Conservation (phyloP, 2,113 vertebrate genomes). For the Ondatra zibethicus region DNA sequence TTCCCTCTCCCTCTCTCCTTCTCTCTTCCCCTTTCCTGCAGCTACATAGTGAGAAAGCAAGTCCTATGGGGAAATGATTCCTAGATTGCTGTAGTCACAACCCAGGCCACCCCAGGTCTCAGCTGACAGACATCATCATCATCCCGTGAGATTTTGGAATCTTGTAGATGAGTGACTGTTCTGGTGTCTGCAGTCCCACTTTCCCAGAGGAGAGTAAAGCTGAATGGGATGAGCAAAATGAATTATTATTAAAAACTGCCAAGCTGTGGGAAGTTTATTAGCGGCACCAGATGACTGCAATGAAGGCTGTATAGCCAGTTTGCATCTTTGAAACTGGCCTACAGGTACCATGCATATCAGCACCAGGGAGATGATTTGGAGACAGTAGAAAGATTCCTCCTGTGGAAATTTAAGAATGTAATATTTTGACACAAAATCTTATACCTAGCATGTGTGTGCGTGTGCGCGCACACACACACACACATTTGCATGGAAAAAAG, state of each 20-base stretch:
- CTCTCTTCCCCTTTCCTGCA: background rate
- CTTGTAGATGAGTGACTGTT: background rate
- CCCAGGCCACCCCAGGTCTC: background rate
- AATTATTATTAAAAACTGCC: background rate
- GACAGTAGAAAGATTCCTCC: background rate
- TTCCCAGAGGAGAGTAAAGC: background rate
- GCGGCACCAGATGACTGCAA: background rate
- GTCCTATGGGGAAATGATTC: background rate
- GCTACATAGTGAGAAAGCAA: background rate
- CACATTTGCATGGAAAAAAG: background rate
- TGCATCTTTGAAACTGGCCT: background rate
- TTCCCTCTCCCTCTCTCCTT: fast-evolving
- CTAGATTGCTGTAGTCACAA: too few species aligned
- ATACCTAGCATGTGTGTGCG: background rate
- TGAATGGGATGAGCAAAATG: background rate
- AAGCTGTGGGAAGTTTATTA: background rate
- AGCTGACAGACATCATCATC: background rate
- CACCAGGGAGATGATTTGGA: background rate
- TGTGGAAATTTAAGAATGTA: background rate
- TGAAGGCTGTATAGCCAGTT: background rate
- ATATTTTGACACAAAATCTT: background rate
- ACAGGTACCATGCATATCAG: background rate
- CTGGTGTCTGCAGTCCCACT: background rate
- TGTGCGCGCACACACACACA: background rate
- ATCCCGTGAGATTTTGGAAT: background rate